A percentile compares a stretch with the other conserved stretches of the same genome.
Conservation (phyloP, 1,140 invertebrate genomes). For the Rhagoletis zephyria region DNA sequence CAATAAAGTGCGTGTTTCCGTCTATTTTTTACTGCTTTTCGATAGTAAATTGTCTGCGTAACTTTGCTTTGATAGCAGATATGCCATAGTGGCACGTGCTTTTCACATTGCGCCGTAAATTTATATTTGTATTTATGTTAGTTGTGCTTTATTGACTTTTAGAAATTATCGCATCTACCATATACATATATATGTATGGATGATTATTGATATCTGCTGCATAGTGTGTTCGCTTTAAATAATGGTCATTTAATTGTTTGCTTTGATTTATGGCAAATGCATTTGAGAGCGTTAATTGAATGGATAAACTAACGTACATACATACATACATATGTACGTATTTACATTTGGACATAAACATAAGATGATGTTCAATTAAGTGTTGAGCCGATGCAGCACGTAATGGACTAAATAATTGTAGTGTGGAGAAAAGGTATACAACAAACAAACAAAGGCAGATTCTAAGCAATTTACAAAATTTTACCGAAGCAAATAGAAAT, state of each 20-base stretch:
- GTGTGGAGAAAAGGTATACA: too few species aligned
- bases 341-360: too few species aligned
- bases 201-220: background rate
- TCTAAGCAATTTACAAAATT: too few species aligned
- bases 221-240: conserved; percentile 3
- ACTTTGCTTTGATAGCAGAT: background rate
- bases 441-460: too few species aligned
- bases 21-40: background rate
- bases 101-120: background rate
- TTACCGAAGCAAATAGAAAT: too few species aligned
- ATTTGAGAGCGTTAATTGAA: background rate
- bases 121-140: background rate
- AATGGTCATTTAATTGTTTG: conserved; percentile 26
- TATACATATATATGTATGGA: background rate
- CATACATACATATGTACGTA: too few species aligned
- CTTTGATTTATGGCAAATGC: conserved; percentile 7
- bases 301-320: background rate
- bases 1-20: background rate
- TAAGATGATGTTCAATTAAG: too few species aligned
- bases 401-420: too few species aligned
- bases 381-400: too few species aligned
- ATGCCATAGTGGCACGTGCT: background rate
- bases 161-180: background rate
- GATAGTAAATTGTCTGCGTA: background rate
- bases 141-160: background rate